Conservation (phyloP, 2,888 invertebrate genomes). For the Clistopyga incitator region DNA sequence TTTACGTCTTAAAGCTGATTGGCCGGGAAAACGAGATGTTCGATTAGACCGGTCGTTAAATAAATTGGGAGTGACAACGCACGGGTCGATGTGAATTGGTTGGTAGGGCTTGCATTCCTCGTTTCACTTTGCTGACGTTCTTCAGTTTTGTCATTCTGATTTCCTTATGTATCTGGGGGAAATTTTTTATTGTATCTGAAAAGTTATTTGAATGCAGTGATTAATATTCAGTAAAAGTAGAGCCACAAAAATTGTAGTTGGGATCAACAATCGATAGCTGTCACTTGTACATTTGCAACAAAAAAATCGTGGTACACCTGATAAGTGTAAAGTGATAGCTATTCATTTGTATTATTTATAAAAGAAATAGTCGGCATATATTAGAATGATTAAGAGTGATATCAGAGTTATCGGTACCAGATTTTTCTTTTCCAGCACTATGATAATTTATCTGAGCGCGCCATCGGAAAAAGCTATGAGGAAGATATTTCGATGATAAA, state of each 20-base stretch:
- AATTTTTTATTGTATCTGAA: no score
- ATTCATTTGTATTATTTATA: no score
- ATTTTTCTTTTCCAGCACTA: neutral
- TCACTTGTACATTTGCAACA: neutral
- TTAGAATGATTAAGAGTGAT: no score
- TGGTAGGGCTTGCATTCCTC: neutral
- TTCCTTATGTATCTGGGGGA: neutral
- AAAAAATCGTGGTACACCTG: no score
- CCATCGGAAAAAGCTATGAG: neutral
- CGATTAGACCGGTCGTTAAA: constrained; percentile 17
- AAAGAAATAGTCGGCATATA: no score
- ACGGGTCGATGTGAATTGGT: neutral
- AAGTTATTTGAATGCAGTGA: no score
- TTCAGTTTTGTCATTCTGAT: neutral
- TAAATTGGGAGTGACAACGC: constrained; percentile 4
- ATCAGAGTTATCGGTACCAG: no score
- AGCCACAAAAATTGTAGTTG: neutral
- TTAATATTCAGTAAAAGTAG: neutral
- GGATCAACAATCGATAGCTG: neutral
- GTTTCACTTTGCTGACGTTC: neutral
- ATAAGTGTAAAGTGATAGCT: no score
- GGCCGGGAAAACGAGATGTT: constrained; percentile 20
- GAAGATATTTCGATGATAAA: neutral
- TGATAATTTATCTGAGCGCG: no score
- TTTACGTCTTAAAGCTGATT: constrained; percentile 33